Evolutionary conservation across 2,113 vertebrate genomes (phyloP), one percentile per base, ranked within the genome.

Genomic region (Microtus pennsylvanicus): DNA sequence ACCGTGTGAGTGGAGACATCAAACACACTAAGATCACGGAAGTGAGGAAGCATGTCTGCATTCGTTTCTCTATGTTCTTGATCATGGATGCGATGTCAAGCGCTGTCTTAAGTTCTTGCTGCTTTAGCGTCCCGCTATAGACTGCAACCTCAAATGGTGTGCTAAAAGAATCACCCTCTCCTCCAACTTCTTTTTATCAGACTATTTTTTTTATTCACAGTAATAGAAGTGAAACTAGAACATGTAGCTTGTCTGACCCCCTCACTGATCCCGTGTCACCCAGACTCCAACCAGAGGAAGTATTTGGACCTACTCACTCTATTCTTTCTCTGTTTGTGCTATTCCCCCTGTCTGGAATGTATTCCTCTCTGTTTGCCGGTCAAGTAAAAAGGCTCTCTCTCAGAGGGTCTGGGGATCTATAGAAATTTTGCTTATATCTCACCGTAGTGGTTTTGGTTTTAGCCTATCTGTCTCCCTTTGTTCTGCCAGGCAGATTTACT

Each of bases 401-500:
- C 28, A 6, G 4, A 33, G 19, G 38, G 26, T 52, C 55, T 67
- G 47, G 58, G 30, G 22, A 65, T 87, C 80, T 90, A 4, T 67
- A 52, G 58, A 50, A 35, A 74, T 78, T 91, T 38, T 94, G 45
- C 19, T 89, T 82, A 33, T 17, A 45, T 42, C 83, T n/a, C 14
- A 58, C 17, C 19, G 0, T 63, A 28, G 87, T 42, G 24, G 8
- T 22, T 85, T 89, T 33, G 12, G 26, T 83, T 85, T 65, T 50
- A 63, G 7, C 24, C 30, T 94, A 9, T 38, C 74, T 82, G 38
- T 70, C 42, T 12, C 45, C 52, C 50, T 76, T 58, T 92, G 90
- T 35, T 78, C 69, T 83, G 10, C 14, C n/a, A 55, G n/a, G 82
- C 35, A 86, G 77, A 97, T 47, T 58, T 87, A 67, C 38, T 94